Base-by-base conservation (phyloP, 2,113 vertebrate species). In the Mirounga angustirostris region DNA sequence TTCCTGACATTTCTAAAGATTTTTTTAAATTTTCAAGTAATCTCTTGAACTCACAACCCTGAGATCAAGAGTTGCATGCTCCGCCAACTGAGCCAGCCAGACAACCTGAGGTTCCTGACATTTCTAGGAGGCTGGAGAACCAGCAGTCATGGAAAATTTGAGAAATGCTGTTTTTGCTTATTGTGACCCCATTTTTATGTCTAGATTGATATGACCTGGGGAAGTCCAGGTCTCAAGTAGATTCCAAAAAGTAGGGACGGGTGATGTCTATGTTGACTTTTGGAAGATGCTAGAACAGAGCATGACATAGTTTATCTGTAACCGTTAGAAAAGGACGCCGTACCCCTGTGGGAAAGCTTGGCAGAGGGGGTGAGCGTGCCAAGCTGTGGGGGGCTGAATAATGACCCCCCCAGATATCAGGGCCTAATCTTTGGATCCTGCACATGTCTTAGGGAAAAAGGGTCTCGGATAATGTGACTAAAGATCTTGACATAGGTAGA, bases 91-190 rank as follows among this genome's bases (percentile, higher is more conserved):
- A 78, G 74, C 14, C 26, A 78, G 43, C 43, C 74, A 50, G 28
- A 15, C 7, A 15, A 58, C 43, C 7, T 15, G 2, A 61, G 13
- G 54, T 40, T 87, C 74, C 43, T 24, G 40, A 36, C 50, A 22
- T 87, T 96, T 97, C 80, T 65, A 87, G 54, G 22, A 18, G 74
- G 40, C 26, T 88, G 28, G 36, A 96, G 56, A 95, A 2, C 26
- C 21, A 15, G 15, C 56, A 59, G n/a, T 58, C 79, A 74, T 63
- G 78, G 40, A 28, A 93, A 88, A 61, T n/a, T 12, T 19, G 58
- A 96, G 92, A 69, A 65, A 91, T 61, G 10, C 11, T 93, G 22
- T 33, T 93, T 92, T 78, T 69, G 33, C 78, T 83, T 28, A 81
- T 81, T 67, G 21, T 19, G 18, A 61, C 7, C 5, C 56, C 21